Evolutionary conservation across 2,888 invertebrate species (phyloP), one percentile per base, ranked within the genome.

Genomic region (Trichogramma evanescens): DNA sequence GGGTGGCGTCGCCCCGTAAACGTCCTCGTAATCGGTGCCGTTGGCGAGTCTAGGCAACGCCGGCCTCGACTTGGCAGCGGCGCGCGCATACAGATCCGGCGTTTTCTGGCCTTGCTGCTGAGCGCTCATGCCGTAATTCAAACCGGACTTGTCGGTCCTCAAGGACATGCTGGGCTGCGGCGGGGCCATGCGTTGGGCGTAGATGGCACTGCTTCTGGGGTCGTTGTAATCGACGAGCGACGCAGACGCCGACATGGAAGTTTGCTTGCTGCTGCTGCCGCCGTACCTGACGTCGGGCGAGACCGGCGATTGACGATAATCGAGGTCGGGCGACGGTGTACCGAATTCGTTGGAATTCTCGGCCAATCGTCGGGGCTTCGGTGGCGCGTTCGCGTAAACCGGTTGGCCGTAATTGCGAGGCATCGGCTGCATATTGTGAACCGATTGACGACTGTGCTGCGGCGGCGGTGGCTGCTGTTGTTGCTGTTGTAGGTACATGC

Each of bases 341-440:
- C 87, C 87, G 69, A 88, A 89, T 5, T 73, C 74, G 43, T 68
- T 74, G 45, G 87, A 86, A 7, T 83, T 83, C 70, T 90, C 89
- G 65, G 87, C 89, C 44, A 90, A 83, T 57, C 93, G 83, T 72
- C 91, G 81, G 0, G 93, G 93, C 74, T 93, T 93, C 0, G 93
- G 93, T 8, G 93, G 93, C 4, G 93, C 93, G 78, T 93, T 93
- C 1, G 91, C 93, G 72, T 94, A 94, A 1, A 93, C 83, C 0
- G 93, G 91, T 71, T 89, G 88, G 5, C 81, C 79, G 64, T 78
- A 81, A 61, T 80, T 81, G 61, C 78, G 75, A 4, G 76, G 70
- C 68, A 74, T 71, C 4, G 70, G 76, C 70, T 64, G 77, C 61
- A 65, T 72, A 46, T 62, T 72, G 67, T 66, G 74, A 65, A 65